Evolutionary conservation across 2,113 vertebrate genomes (phyloP), one percentile per base, ranked within the genome.

Genomic region (Dicaeum eximium): DNA sequence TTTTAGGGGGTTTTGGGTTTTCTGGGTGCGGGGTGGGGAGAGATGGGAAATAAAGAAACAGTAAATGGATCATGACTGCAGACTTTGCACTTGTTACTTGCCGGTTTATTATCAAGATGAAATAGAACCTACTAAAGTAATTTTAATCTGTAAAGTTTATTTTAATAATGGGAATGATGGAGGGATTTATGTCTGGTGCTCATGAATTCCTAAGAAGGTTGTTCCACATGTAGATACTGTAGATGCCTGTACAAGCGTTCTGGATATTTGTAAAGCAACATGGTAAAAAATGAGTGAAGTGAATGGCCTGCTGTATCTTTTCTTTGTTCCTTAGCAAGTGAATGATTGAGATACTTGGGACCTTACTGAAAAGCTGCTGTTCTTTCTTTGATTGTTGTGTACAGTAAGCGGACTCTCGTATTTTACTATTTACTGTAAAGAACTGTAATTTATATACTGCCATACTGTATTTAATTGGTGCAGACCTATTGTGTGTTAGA

Each of bases 371-470:
- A 98, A 98, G 98, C 99, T 99, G 99, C 99, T 99, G 99, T 98
- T 99, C 97, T 97, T 98, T 89, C 97, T 92, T 95, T 97, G 98
- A 98, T 98, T 98, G 92, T 96, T 99, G 98, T 99, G 98, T 98
- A 98, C 99, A 99, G 96, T 98, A 97, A 98, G 98, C 96, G 97
- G 97, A 98, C 98, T 98, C 95, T 99, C 97, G 95, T 98, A 98
- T 99, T 99, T 98, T 97, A 96, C 98, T 98, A 98, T 98, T 98
- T 98, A 98, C 98, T 99, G 99, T 99, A 99, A 98, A 99, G 98
- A 98, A 98, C 97, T 99, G 99, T 99, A 99, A 98, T 99, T 99
- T 99, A 99, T 99, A 98, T 97, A 98, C 97, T 97, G 97, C 94
- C 97, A 97, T 97, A 97, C 97, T 98, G 98, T 99, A 98, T 99